Evolutionary conservation across 2,113 vertebrate species (phyloP).

Genomic region (Holacanthus passer): DNA sequence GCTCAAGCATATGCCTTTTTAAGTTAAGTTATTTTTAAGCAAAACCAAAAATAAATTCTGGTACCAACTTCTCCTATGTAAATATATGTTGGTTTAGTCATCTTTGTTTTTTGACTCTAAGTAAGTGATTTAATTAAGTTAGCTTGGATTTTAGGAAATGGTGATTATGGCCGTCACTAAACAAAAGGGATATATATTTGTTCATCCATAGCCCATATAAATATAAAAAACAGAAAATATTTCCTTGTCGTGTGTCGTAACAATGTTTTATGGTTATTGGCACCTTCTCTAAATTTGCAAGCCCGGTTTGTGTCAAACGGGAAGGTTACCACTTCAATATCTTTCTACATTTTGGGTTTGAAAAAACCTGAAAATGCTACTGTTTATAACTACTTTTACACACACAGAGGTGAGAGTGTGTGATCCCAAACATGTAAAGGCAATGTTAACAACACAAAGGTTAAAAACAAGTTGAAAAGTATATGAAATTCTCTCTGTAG

Average conservation of each 20-base stretch:
- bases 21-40: too few relatives aligned
- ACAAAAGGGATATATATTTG: not conserved
- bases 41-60: not conserved
- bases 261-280: not conserved
- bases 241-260: not conserved
- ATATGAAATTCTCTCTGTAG: not conserved
- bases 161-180: not conserved
- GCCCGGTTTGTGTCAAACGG: not conserved
- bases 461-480: not conserved
- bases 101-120: too few relatives aligned
- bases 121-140: not conserved
- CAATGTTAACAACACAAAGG: not conserved
- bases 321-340: too few relatives aligned
- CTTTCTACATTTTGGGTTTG: not conserved
- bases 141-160: not conserved
- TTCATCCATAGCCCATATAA: not conserved
- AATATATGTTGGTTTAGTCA: not conserved
- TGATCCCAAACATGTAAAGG: constrained; percentile 3
- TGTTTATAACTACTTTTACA: not conserved
- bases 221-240: not conserved
- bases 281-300: not conserved
- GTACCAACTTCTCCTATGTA: not conserved
- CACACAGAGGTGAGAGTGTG: not conserved
- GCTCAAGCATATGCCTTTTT: too few relatives aligned
- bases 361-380: not conserved